Evolutionary conservation across 2,888 invertebrate genomes (phyloP).

Genomic region (Thelaira solivaga): DNA sequence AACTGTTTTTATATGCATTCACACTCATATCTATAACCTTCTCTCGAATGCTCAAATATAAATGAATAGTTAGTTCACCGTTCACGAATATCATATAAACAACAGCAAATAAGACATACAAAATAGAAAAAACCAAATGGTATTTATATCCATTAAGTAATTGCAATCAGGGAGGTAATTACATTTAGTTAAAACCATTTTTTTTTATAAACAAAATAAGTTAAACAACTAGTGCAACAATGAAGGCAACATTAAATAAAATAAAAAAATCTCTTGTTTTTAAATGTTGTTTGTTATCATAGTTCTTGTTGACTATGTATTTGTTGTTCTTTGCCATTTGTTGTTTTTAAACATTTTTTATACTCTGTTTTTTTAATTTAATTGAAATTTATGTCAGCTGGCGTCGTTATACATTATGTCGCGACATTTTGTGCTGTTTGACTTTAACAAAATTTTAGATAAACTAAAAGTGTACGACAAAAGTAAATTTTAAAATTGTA

Average conservation of each 20-base stretch:
- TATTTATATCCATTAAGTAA: slow-evolving; percentile 58
- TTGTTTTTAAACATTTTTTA: slow-evolving; percentile 47
- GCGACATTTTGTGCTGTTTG: slow-evolving; percentile 60
- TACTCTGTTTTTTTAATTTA: slow-evolving; percentile 71
- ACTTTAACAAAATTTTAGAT: slow-evolving; percentile 51
- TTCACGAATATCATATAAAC: not conserved
- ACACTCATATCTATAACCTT: not conserved
- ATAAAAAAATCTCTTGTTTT: slow-evolving; percentile 30
- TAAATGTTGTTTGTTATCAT: slow-evolving; percentile 22
- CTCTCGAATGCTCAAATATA: not conserved
- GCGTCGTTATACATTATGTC: slow-evolving; percentile 67
- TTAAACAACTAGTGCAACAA: slow-evolving; percentile 13
- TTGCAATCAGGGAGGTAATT: slow-evolving; percentile 62
- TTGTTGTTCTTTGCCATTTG: slow-evolving; percentile 41
- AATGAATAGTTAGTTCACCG: not conserved
- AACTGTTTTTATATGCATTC: not conserved
- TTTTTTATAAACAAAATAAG: slow-evolving; percentile 38
- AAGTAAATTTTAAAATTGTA: not conserved
- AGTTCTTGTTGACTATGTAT: slow-evolving; percentile 13
- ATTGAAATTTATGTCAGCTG: slow-evolving; percentile 75
- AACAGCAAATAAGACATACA: not conserved
- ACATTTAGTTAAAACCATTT: slow-evolving; percentile 59
- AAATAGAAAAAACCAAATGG: not conserved
- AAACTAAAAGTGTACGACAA: slow-evolving; percentile 23
- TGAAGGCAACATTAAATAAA: slow-evolving; percentile 28